A percentile compares a stretch with the other conserved stretches of the same genome.
These are phyloP conservation scores for Gadopsis bispinosus DNA, from an alignment of 2,797 vertebrate genomes.

Conservation along the genomic window DNA sequence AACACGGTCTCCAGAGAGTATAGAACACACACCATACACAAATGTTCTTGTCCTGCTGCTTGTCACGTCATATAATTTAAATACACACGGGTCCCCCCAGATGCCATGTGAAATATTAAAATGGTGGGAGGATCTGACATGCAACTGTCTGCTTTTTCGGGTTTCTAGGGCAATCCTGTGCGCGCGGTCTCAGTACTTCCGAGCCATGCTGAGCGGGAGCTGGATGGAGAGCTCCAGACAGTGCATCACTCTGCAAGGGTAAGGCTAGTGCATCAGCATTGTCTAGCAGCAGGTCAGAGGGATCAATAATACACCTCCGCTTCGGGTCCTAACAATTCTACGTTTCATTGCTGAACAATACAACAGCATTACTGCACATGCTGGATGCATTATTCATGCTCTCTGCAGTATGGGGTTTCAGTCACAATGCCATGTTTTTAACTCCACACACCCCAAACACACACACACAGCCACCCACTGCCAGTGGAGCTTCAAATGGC, in stretches of 20 bases:
- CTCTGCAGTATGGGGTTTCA: constrained; percentile 46
- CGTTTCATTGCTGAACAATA: constrained; percentile 33
- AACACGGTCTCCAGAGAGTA: constrained; percentile 25
- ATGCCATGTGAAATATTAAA: constrained; percentile 63
- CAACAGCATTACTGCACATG: constrained; percentile 35
- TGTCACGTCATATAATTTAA: constrained; percentile 34
- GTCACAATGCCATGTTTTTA: constrained; percentile 33
- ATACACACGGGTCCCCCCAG: constrained; percentile 3
- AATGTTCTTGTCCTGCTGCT: constrained; percentile 9
- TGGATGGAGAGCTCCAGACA: constrained; percentile 96
- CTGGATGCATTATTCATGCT: constrained; percentile 70
- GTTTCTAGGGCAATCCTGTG: constrained; percentile 92
- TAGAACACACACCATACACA: not conserved
- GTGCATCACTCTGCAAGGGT: constrained; percentile 94
- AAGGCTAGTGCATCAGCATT: constrained; percentile 67
- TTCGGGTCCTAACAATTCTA: not conserved
- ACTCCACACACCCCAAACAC: constrained; percentile 15
- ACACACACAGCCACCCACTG: constrained; percentile 23
- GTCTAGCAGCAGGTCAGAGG: not conserved
- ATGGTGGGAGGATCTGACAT: constrained; percentile 44
- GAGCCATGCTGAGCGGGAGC: constrained; percentile 94
- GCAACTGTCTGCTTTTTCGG: constrained; percentile 51
- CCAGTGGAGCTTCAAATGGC: not conserved
- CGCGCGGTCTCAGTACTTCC: constrained; percentile 94
- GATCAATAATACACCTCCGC: constrained; percentile 38